Conservation (phyloP, 2,113 vertebrate species). For the Corvus moneduloides region DNA sequence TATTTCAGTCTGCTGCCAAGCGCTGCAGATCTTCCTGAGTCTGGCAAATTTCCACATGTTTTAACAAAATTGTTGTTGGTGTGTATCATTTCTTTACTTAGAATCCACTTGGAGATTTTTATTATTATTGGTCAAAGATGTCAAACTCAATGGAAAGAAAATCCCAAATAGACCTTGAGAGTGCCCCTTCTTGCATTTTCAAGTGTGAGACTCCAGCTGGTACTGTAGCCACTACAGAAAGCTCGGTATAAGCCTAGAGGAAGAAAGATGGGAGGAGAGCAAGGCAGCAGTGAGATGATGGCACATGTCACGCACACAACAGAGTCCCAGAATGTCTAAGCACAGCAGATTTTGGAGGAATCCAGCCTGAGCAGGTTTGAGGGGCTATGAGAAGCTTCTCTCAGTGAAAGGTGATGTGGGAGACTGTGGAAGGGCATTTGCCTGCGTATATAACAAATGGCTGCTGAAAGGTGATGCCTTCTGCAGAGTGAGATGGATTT, state of each 20-base stretch:
- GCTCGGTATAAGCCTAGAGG: background rate
- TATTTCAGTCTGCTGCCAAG: background rate
- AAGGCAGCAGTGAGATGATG: background rate
- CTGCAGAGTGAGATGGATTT: background rate
- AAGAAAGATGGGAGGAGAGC: background rate
- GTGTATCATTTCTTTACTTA: background rate
- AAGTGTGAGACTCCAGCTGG: background rate
- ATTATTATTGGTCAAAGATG: background rate
- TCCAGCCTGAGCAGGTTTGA: background rate
- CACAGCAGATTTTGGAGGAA: background rate
- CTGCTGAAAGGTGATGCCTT: background rate
- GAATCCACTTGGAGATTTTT: background rate
- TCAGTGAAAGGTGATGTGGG: background rate
- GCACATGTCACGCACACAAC: background rate
- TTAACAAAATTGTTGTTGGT: background rate
- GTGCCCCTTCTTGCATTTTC: background rate
- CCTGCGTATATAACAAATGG: background rate
- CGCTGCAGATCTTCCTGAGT: background rate
- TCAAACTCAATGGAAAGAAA: background rate
- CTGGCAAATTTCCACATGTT: background rate
- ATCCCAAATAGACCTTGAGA: background rate
- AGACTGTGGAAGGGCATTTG: background rate
- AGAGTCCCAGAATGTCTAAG: background rate
- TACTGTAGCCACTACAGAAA: background rate
- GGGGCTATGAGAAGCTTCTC: background rate